Evolutionary conservation across 2,797 vertebrate species (phyloP).

Genomic region (Dipus sagitta): DNA sequence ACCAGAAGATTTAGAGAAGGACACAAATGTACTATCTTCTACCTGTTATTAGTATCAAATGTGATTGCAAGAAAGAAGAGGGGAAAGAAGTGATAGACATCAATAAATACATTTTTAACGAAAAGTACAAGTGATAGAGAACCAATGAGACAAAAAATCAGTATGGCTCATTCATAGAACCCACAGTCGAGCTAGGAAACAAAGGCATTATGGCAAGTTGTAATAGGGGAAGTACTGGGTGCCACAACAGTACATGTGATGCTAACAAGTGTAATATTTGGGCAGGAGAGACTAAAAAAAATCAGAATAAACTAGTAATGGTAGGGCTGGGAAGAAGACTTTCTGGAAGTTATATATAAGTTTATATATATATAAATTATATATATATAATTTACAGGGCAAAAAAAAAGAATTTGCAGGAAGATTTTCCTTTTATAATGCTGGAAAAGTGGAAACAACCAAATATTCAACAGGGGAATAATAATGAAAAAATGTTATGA

Average conservation of each 20-base stretch:
- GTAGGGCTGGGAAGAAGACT: neutral
- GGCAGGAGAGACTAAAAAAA: slow-evolving; percentile 14
- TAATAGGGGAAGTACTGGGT: neutral
- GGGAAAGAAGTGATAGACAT: neutral
- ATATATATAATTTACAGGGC: slow-evolving; percentile 25
- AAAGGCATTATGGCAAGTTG: neutral
- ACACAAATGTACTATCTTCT: slow-evolving; percentile 31
- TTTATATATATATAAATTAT: too few relatives aligned
- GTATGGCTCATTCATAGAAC: neutral
- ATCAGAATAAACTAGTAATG: slow-evolving; percentile 27
- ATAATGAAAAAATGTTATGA: slow-evolving; percentile 62
- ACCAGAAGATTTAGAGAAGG: slow-evolving; percentile 36
- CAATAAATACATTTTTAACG: neutral
- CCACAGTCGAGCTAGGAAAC: neutral
- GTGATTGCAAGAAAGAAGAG: slow-evolving; percentile 25
- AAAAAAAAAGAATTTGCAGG: slow-evolving; percentile 32
- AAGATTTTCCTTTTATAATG: slow-evolving; percentile 62
- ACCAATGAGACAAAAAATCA: neutral
- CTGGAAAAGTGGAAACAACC: slow-evolving; percentile 50
- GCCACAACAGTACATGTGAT: neutral
- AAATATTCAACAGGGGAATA: slow-evolving; percentile 57
- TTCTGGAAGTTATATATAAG: slow-evolving; percentile 30
- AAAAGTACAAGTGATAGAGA: neutral
- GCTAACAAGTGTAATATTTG: neutral
- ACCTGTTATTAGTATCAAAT: slow-evolving; percentile 32